A percentile compares a stretch with the other conserved stretches of the same genome.
phyloP scores from a whole-genome alignment of 1,140 invertebrate species.

The Scaptomyza graminum region DNA sequence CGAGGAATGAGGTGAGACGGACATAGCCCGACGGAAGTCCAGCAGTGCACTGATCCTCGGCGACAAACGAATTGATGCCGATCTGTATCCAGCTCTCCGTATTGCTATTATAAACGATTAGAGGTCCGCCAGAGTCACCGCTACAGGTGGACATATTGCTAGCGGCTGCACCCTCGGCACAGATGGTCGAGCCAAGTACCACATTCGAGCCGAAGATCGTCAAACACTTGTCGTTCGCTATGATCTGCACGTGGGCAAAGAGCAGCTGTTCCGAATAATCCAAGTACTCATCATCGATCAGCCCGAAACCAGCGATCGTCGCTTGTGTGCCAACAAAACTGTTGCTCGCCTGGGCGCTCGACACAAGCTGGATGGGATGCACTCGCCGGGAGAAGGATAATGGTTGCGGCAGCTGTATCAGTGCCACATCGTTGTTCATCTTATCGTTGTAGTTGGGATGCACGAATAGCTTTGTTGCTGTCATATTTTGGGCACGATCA shows the following conservation, averaged over 20 bases:
- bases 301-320: slow-evolving; percentile 64
- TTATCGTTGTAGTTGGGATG: slow-evolving; percentile 84
- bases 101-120: slow-evolving; percentile 44
- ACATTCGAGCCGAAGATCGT: slow-evolving; percentile 46
- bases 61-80: slow-evolving; percentile 81
- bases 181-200: slow-evolving; percentile 60
- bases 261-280: slow-evolving; percentile 62
- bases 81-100: slow-evolving; percentile 60
- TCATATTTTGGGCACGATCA: slow-evolving; percentile 67
- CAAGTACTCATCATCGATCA: slow-evolving; percentile 70
- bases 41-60: slow-evolving; percentile 71
- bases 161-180: slow-evolving; percentile 52
- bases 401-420: slow-evolving; percentile 84
- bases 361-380: slow-evolving; percentile 65
- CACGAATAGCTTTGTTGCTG: slow-evolving; percentile 73
- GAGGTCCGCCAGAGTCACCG: slow-evolving; percentile 75
- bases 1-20: slow-evolving; percentile 67
- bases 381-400: slow-evolving; percentile 77
- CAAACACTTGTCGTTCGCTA: slow-evolving; percentile 56
- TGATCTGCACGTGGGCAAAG: slow-evolving; percentile 69
- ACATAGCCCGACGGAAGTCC: slow-evolving; percentile 75
- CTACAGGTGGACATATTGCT: slow-evolving; percentile 75
- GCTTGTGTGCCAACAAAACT: slow-evolving; percentile 62
- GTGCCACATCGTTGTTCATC: slow-evolving; percentile 85
- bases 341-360: slow-evolving; percentile 25